Base-by-base conservation (phyloP, 2,797 vertebrate genomes). In the Mormyrus proboscirostris region DNA sequence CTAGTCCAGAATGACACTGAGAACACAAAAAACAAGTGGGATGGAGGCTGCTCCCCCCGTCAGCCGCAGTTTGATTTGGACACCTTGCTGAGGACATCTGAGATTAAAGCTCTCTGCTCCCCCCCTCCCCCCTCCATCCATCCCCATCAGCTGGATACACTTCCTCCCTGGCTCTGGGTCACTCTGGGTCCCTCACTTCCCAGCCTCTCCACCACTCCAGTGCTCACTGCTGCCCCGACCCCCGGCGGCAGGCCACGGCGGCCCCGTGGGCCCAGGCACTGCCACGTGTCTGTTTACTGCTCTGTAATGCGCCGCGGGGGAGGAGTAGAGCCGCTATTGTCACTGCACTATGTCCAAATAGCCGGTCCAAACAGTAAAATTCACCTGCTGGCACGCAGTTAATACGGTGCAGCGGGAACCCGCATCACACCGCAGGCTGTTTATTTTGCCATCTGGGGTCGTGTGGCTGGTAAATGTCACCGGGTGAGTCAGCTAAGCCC, bases 391-490 rank as follows among this genome's bases (percentile, higher is more conserved):
- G 41, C 44, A 25, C 44, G 4, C 19, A 25, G 38, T 12, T 84
- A n/a, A 84, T 50, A 84, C 2, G 2, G 79, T 22, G 44, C 79
- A 25, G 79, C 79, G 22, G 16, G 41, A 84, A 50, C 5, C 76
- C 19, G 41, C n/a, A 49, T n/a, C 14, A 49, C 19, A 10, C 47
- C 47, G 19, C n/a, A 8, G 16, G 79, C 79, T 44, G 41, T 83
- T 83, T 83, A 47, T 47, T 83, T 47, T 47, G 38, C 6, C 41
- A 10, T 83, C 33, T 83, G 38, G 41, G 79, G 79, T 83, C 41
- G 5, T 83, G 79, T 19, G 1, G 79, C 41, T 83, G n/a, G 79
- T 49, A 83, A 83, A 83, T 83, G 79, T 83, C 79, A 83, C 79
- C 47, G 19, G 79, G 41, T 83, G 79, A 41, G 79, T 83, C 41